Evolutionary conservation across 2,888 invertebrate species (phyloP).

Genomic region (Drosophila austrosaltans): DNA sequence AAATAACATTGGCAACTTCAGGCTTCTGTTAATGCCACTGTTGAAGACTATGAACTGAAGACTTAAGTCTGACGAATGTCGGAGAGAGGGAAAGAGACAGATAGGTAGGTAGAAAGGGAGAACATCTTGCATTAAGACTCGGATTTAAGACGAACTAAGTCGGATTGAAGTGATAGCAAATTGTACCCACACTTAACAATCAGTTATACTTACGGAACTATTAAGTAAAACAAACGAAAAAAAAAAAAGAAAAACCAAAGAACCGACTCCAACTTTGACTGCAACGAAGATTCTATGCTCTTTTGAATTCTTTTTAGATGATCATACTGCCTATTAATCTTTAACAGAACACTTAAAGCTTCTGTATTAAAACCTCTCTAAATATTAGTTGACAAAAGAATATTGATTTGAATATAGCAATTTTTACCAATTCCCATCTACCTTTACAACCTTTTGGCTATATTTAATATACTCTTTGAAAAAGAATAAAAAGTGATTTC

Average conservation of each 20-base stretch:
- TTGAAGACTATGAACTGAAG: neutral
- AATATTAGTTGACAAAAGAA: no score
- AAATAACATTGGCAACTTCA: slow-evolving; percentile 24
- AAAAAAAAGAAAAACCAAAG: neutral
- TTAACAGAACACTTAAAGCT: no score
- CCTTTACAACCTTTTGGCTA: neutral
- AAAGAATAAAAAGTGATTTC: neutral
- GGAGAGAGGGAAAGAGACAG: neutral
- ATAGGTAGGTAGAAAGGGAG: neutral
- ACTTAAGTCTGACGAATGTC: neutral
- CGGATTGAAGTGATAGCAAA: slow-evolving; percentile 7
- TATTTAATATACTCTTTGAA: neutral
- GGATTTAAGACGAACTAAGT: slow-evolving; percentile 3
- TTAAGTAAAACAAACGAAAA: slow-evolving; percentile 7
- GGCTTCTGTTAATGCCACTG: slow-evolving; percentile 15
- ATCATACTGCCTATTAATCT: neutral
- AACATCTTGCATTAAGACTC: slow-evolving; percentile 5
- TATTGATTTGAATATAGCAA: no score
- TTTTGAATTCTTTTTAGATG: neutral
- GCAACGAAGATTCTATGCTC: neutral
- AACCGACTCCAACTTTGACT: neutral
- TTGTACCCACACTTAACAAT: slow-evolving; percentile 8
- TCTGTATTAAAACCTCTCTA: no score
- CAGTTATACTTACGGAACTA: slow-evolving; percentile 5
- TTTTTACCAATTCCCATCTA: no score